Percentiles rank a stretch among this genome's conserved stretches.
Evolutionary conservation across 2,113 vertebrate species (phyloP).

Genomic region (Bettongia penicillata): DNA sequence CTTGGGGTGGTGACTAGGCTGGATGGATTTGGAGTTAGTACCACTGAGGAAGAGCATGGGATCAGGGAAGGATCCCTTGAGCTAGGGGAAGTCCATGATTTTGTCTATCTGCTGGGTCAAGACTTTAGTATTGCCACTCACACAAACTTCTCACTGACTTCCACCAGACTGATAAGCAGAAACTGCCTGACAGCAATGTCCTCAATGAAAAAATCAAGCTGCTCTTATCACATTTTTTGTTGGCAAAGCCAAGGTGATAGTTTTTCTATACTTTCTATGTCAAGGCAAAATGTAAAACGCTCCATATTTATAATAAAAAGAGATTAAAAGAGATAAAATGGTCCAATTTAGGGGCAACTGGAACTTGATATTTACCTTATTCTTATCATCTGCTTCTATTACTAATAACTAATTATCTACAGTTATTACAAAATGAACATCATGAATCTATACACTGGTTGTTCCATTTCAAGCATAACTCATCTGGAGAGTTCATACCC

Average conservation of each 20-base stretch:
- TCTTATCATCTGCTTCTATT: neutral
- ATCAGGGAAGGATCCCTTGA: conserved; percentile 85
- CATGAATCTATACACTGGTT: neutral
- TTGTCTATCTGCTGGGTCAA: conserved; percentile 88
- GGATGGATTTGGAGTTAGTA: conserved; percentile 92
- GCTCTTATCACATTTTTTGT: conserved; percentile 89
- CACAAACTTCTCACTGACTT: conserved; percentile 82
- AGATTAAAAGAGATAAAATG: neutral
- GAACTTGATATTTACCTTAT: neutral
- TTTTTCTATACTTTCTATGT: neutral
- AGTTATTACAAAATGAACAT: neutral
- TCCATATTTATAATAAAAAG: neutral
- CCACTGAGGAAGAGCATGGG: conserved; percentile 94
- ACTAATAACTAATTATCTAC: neutral
- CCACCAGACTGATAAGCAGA: conserved; percentile 94
- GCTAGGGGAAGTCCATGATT: conserved; percentile 89
- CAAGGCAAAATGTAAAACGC: neutral
- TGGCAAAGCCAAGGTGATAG: conserved; percentile 73
- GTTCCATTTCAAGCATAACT: neutral
- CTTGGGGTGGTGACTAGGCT: conserved; percentile 62
- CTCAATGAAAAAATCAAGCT: conserved; percentile 88
- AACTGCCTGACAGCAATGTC: conserved; percentile 85
- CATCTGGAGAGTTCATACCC: neutral
- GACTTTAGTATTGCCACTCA: conserved; percentile 94
- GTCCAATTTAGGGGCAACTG: neutral